phyloP scores from a whole-genome alignment of 2,888 invertebrate species.

The Vesta saturnalis region DNA sequence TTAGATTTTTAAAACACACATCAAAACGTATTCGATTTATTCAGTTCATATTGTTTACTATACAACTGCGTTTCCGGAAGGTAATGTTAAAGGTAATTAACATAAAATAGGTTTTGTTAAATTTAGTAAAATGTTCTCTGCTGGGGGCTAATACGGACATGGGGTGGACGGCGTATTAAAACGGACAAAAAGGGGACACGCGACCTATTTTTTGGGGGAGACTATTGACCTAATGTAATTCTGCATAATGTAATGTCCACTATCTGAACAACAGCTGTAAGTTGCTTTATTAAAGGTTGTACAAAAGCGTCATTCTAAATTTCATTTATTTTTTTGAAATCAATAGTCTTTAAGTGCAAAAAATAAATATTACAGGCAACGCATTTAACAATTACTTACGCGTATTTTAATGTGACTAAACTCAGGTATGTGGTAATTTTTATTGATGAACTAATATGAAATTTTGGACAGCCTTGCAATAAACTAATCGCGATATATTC shows the following conservation, averaged over 20 bases:
- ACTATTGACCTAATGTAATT: slow-evolving; percentile 54
- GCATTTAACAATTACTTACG: too few species aligned
- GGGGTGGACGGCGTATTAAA: slow-evolving; percentile 58
- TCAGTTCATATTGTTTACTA: background rate
- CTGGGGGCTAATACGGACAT: slow-evolving; percentile 55
- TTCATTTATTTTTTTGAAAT: background rate
- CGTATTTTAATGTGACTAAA: too few species aligned
- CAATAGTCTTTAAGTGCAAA: too few species aligned
- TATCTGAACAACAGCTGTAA: slow-evolving; percentile 47
- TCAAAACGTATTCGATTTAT: too few species aligned
- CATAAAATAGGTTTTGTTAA: slow-evolving; percentile 9
- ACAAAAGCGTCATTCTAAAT: slow-evolving; percentile 38
- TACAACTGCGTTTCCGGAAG: background rate
- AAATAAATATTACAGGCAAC: too few species aligned
- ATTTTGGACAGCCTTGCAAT: slow-evolving; percentile 46
- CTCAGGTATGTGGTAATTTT: too few species aligned
- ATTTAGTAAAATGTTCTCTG: slow-evolving; percentile 34
- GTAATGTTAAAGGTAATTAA: slow-evolving; percentile 6
- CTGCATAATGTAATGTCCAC: slow-evolving; percentile 58
- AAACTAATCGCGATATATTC: slow-evolving; percentile 53
- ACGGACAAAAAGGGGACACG: slow-evolving; percentile 62
- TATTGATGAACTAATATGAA: background rate
- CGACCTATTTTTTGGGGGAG: slow-evolving; percentile 58
- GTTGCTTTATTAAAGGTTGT: slow-evolving; percentile 46
- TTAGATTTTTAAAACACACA: too few species aligned